phyloP scores from a whole-genome alignment of 2,113 vertebrate genomes.

The Siniperca knerii region DNA sequence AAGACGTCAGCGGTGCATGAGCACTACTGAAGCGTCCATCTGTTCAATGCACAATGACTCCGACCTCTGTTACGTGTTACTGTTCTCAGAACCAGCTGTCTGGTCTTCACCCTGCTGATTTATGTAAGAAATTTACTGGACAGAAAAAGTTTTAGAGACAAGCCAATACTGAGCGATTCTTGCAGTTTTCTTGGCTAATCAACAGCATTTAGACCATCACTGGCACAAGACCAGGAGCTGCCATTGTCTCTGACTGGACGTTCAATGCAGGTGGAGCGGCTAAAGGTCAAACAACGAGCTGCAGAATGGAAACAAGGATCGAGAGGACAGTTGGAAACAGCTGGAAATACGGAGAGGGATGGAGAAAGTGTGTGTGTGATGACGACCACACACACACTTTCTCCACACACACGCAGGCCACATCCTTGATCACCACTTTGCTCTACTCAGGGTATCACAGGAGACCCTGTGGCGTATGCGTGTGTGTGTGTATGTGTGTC shows the following conservation, averaged over 20 bases:
- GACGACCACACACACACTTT: background rate
- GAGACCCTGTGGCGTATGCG: background rate
- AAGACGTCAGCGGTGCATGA: background rate
- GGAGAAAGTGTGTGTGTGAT: background rate
- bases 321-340: background rate
- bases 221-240: no score
- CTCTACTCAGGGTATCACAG: constrained; percentile 13
- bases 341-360: background rate
- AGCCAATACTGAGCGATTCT: no score
- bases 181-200: no score
- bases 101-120: no score
- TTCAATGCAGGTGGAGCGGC: background rate
- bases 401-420: background rate
- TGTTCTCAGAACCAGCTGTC: no score
- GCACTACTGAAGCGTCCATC: no score
- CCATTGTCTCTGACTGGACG: no score
- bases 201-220: no score
- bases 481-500: constrained; percentile 23
- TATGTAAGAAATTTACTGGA: no score
- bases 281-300: constrained; percentile 25
- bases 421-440: constrained; percentile 13
- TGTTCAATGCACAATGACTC: no score
- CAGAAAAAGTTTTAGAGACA: no score
- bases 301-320: background rate
- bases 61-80: no score